A percentile compares a stretch with the other conserved stretches of the same genome.
phyloP scores from a whole-genome alignment of 2,888 invertebrate species.

The Sarcophaga carnaria region DNA sequence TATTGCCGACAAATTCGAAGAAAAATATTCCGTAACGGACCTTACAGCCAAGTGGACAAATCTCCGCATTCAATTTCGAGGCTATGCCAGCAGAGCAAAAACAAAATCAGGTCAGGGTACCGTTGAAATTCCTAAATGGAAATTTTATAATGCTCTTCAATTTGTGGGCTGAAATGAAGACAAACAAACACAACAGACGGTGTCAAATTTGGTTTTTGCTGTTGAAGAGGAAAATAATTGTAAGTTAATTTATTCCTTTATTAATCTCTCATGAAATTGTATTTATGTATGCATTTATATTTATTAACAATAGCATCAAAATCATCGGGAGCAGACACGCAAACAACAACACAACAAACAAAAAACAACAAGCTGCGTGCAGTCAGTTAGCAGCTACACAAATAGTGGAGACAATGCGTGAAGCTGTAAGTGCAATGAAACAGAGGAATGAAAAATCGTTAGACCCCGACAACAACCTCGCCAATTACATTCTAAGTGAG shows the following conservation, averaged over 20 bases:
- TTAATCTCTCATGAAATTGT: neutral
- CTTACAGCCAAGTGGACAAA: constrained; percentile 27
- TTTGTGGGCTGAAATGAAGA: constrained; percentile 21
- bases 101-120: constrained; percentile 28
- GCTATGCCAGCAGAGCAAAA: neutral
- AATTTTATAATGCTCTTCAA: constrained; percentile 14
- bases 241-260: neutral
- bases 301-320: too few relatives aligned
- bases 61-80: neutral
- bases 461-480: neutral
- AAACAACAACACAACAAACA: too few relatives aligned
- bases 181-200: neutral
- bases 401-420: constrained; percentile 6
- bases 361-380: too few relatives aligned
- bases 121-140: constrained; percentile 3
- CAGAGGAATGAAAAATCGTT: neutral
- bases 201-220: constrained; percentile 4
- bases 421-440: neutral
- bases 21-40: neutral
- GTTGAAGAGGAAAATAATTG: neutral
- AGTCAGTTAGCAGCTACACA: neutral
- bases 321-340: too few relatives aligned
- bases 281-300: neutral
- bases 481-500: neutral
- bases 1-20: neutral